Evolutionary conservation across 2,888 invertebrate species (phyloP).

Genomic region (Lamellibrachia columna): DNA sequence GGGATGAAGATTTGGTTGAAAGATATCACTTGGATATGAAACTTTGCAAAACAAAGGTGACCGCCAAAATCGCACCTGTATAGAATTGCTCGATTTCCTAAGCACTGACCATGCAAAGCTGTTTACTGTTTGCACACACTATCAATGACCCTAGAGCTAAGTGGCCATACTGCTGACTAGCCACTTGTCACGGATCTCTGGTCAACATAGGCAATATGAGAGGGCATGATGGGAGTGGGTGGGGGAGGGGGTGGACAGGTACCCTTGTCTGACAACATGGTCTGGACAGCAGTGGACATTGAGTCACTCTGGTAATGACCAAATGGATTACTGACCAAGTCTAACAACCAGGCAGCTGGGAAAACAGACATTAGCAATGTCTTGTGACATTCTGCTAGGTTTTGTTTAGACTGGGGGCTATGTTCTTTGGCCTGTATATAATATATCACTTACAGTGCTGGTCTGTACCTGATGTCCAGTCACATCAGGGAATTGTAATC

Average conservation of each 20-base stretch:
- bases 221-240: too few species aligned
- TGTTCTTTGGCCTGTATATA: conserved; percentile 11
- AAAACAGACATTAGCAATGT: background rate
- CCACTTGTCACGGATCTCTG: background rate
- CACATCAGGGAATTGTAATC: background rate
- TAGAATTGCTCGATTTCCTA: background rate
- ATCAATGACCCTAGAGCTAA: background rate
- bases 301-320: background rate
- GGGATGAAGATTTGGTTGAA: too few species aligned
- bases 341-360: background rate
- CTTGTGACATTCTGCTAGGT: background rate
- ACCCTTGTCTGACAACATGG: background rate
- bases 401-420: background rate
- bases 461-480: background rate
- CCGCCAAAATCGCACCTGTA: too few species aligned
- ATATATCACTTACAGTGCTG: background rate
- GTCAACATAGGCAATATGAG: background rate
- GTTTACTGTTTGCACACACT: background rate
- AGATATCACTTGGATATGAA: too few species aligned
- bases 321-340: background rate
- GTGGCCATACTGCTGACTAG: background rate
- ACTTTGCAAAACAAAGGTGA: too few species aligned
- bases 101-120: background rate
- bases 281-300: background rate
- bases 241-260: background rate